Base-by-base conservation (phyloP, 2,797 vertebrate genomes). In the Cygnus olor region DNA sequence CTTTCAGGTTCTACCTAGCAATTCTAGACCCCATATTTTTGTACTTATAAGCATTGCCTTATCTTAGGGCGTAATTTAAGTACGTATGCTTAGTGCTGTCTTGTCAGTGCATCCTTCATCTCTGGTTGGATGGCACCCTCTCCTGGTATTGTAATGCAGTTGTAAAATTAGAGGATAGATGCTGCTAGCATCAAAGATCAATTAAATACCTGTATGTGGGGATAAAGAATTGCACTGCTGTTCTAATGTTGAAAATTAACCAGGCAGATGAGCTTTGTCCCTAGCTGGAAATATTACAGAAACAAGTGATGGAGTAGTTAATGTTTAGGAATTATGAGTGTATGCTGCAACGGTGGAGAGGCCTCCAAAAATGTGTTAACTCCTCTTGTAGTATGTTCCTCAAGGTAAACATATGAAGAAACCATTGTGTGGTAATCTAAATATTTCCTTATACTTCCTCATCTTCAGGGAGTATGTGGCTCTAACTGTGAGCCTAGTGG, bases 1-100 rank as follows among this genome's bases (percentile, higher is more conserved):
- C 25, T 83, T 32, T 54, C 30, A 24, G 18, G 40, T 42, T 5
- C 32, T 58, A 5, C 28, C 21, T 57, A 0, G 0, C 70, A 42
- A n/a, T 47, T 66, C 20, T 58, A 47, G 28, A 54, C 2, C 4
- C 22, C 32, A 2, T 36, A 47, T 18, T 6, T 0, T 6, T 68
- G 61, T 71, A 58, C 57, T 63, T 86, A 30, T 16, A 32, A 71
- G 28, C 32, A 4, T 9, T 21, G 47, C 34, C 73, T 54, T 65
- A 42, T 38, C 58, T 14, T n/a, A 32, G 24, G 36, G 38, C 15
- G 5, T 66, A 21, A 4, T 38, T 47, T 34, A 19, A 28, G 5
- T 30, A 1, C 3, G 3, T 28, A 4, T 60, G 16, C 40, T 42
- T 15, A 3, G 32, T n/a, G 51, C 72, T 74, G 61, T 18, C 38